A percentile compares a stretch with the other conserved stretches of the same genome.
Evolutionary conservation across 92 coral and sea anemone species (phyloP).

Genomic region (Paragorgia papillata): DNA sequence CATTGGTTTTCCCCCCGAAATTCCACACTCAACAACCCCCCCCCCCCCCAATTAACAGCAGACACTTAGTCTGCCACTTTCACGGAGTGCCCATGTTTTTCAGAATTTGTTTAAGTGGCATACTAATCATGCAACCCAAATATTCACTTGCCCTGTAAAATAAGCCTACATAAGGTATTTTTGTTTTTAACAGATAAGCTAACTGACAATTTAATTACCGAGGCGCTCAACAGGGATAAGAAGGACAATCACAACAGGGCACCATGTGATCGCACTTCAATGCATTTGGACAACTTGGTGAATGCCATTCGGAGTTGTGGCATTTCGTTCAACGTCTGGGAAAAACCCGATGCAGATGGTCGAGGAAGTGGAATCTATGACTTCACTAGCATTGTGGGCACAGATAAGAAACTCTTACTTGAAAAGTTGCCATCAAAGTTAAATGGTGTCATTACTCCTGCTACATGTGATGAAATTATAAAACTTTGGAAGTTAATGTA

Average conservation of each 20-base stretch:
- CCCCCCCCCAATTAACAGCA: no score
- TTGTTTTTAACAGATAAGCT: constrained; percentile 51
- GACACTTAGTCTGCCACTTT: no score
- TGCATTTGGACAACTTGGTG: constrained; percentile 49
- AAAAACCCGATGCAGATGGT: constrained; percentile 67
- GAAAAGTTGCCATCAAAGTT: constrained; percentile 60
- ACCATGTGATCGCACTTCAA: constrained; percentile 48
- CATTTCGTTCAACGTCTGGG: no score
- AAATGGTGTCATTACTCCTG: constrained; percentile 56
- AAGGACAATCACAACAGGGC: constrained; percentile 61
- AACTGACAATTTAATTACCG: constrained; percentile 51
- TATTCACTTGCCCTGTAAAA: not conserved
- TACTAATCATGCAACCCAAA: no score
- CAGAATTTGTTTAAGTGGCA: not conserved
- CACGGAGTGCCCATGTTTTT: not conserved
- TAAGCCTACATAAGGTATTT: no score
- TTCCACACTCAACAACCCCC: no score
- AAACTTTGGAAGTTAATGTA: constrained; percentile 67
- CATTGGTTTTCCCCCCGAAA: no score
- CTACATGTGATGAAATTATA: constrained; percentile 54
- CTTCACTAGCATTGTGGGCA: constrained; percentile 67
- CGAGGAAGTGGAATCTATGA: constrained; percentile 60
- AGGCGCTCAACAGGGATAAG: constrained; percentile 59
- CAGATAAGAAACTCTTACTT: constrained; percentile 60
- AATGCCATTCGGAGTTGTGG: constrained; percentile 66